Evolutionary conservation across 2,888 invertebrate genomes (phyloP), one percentile per base, ranked within the genome.

Genomic region (Lasioglossum oenotherae): DNA sequence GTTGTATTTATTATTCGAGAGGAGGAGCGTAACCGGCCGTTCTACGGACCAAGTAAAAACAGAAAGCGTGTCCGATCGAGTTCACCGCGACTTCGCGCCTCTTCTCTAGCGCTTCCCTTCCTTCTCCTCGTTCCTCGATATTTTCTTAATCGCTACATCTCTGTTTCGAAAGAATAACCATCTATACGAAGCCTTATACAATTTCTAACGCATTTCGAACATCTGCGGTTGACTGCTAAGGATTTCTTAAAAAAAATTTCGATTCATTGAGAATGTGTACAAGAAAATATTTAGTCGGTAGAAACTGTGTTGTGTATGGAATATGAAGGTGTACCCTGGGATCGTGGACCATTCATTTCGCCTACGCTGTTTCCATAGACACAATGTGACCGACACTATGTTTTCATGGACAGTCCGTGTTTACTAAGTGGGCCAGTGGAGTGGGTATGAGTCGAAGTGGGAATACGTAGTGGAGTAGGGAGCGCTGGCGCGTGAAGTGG

Each of bases 61-160:
- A 91, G 91, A 91, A 91, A 91, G 91, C 91, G 91, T 91, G 88
- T 91, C 91, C 89, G 84, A 84, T 85, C 79, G 81, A 91, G 87
- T 88, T 81, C 84, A 82, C 67, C 83, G 84, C 88, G 87, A 90
- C 87, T 89, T 87, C 78, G 81, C 88, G 82, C 77, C 85, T 83
- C 80, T 81, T 49, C 69, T 69, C 69, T 69, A 41, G 27, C 74
- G 31, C 67, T 74, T 73, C 72, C 67, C 75, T 75, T 31, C 67
- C 75, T 75, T 16, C 27, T 78, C 14, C 49, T 74, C 57, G 60
- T 64, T 78, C 14, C 60, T 64, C 60, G 14, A 60, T 14, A 64
- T 76, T 77, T 46, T 69, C 72, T 41, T n/a, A n/a, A 31, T 78
- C 74, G 74, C 67, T 49, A 81, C 71, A 82, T n/a, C 53, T 73